Evolutionary conservation across 2,797 vertebrate genomes (phyloP), one percentile per base, ranked within the genome.

Genomic region (Miichthys miiuy): DNA sequence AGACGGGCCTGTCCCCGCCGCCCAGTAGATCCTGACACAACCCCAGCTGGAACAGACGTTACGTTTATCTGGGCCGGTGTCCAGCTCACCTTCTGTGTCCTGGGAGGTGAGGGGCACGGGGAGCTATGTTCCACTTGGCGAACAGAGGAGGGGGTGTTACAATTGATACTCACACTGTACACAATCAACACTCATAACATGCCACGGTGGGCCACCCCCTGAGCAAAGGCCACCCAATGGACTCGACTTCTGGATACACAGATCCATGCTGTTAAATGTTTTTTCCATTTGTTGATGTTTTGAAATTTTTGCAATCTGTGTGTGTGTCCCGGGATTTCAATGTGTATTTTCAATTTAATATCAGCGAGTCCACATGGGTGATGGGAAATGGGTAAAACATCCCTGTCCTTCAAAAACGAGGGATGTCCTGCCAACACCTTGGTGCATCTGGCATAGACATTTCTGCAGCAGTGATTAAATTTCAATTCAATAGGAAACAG

Each of bases 351-450:
- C 85, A 80, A 91, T 92, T 90, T 79, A 75, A 86, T 84, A 87
- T 87, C 80, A 74, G 75, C 2, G 58, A 82, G 80, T 83, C 63
- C 79, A 83, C 84, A 57, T 52, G 83, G 66, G 51, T 75, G 84
- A 75, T 60, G 75, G 89, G 87, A 91, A 92, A 94, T 92, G 91
- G 78, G 76, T 89, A 90, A 93, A 94, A 91, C 94, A 93, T 92
- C 71, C 70, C 34, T 67, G 86, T 90, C 88, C 91, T 93, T 92
- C 82, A 82, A 69, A 82, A 74, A 74, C 41, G 6, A 25, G 66
- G 61, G 63, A 89, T 77, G 86, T 86, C 65, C 83, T 84, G 84
- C 86, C 87, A 93, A 88, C 87, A 86, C 91, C 81, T 88, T 48
- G 0, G 12, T 79, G 65, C 84, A 90, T 89, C 92, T 93, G 92